Evolutionary conservation across 2,113 vertebrate genomes (phyloP).

Genomic region (Daboia siamensis): DNA sequence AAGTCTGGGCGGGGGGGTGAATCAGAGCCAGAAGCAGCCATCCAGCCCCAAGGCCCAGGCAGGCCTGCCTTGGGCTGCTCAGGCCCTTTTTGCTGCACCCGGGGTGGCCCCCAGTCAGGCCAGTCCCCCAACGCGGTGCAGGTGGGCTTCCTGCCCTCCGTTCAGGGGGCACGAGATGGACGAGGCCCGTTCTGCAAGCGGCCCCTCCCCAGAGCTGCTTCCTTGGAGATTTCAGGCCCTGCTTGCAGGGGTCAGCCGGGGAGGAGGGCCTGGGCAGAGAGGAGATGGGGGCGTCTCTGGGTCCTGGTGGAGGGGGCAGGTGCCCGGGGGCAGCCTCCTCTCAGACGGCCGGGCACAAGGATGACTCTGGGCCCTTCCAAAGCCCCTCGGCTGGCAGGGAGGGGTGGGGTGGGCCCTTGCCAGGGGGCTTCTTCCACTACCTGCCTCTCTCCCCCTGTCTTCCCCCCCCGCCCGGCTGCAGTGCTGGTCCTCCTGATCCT

Average conservation of each 20-base stretch:
- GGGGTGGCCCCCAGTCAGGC: not conserved
- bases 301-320: not conserved
- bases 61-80: not conserved
- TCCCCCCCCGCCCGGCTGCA: slow-evolving; percentile 48
- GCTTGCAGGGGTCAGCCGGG: not conserved
- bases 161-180: not conserved
- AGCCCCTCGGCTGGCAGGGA: not conserved
- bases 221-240: not conserved
- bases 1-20: not conserved
- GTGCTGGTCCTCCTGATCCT: slow-evolving; percentile 94
- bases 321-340: not conserved
- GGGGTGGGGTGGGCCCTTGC: not conserved
- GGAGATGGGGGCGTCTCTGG: not conserved
- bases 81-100: not conserved
- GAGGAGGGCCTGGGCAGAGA: no score
- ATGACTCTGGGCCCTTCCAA: not conserved
- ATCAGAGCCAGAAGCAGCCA: not conserved
- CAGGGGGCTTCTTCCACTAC: not conserved
- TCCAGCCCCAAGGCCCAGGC: not conserved
- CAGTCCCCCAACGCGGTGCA: not conserved
- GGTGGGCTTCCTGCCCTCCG: not conserved
- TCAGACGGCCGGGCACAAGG: not conserved
- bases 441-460: not conserved
- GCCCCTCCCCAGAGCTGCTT: not conserved
- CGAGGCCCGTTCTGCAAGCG: not conserved